Percentiles rank a stretch among this genome's conserved stretches.
These are phyloP conservation scores for Nymphalis polychloros DNA, from an alignment of 2,888 invertebrate species.

Conservation along the genomic window DNA sequence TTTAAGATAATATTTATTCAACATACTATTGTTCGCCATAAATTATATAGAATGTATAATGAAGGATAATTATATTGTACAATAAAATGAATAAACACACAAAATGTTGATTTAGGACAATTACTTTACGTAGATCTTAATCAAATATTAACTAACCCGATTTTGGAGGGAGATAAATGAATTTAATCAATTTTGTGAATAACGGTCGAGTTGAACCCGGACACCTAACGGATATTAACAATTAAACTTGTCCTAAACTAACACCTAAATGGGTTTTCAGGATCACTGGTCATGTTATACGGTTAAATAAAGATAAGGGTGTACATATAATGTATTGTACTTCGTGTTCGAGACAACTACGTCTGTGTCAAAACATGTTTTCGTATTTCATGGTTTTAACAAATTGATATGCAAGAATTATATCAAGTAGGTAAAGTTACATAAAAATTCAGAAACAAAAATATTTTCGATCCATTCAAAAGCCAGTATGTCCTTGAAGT, in stretches of 20 bases:
- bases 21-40: too few species aligned
- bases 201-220: constrained; percentile 23
- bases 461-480: too few species aligned
- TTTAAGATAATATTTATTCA: too few species aligned
- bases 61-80: background rate
- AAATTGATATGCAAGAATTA: too few species aligned
- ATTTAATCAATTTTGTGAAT: constrained; percentile 34
- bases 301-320: background rate
- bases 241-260: constrained; percentile 31
- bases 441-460: too few species aligned
- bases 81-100: background rate
- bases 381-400: too few species aligned
- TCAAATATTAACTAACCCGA: constrained; percentile 31
- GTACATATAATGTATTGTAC: background rate
- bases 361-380: too few species aligned
- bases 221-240: constrained; percentile 24
- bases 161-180: constrained; percentile 19
- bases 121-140: constrained; percentile 28
- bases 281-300: background rate
- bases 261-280: constrained; percentile 26
- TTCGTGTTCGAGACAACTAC: too few species aligned
- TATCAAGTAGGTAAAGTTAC: too few species aligned
- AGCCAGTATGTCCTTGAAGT: too few species aligned
- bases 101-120: constrained; percentile 27
- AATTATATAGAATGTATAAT: too few species aligned